Evolutionary conservation across 2,797 vertebrate species (phyloP).

Genomic region (Chanos chanos): DNA sequence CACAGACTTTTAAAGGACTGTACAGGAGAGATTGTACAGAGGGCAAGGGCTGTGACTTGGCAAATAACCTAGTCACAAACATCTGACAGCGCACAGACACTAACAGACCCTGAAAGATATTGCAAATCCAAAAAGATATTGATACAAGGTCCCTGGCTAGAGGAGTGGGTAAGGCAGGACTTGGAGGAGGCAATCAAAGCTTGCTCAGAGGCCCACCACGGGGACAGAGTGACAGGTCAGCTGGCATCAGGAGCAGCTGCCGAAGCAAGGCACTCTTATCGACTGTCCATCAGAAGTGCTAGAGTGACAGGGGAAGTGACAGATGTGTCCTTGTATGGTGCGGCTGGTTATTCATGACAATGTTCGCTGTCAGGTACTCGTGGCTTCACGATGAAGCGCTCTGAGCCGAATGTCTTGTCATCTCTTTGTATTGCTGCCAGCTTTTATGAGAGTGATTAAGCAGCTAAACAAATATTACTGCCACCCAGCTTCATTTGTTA

Average conservation of each 20-base stretch:
- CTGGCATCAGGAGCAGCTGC: slow-evolving; percentile 32
- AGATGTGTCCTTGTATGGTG: slow-evolving; percentile 31
- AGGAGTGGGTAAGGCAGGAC: slow-evolving; percentile 17
- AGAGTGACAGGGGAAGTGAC: slow-evolving; percentile 16
- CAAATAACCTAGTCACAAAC: too few species aligned
- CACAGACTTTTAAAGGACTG: too few species aligned
- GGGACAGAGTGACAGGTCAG: slow-evolving; percentile 24
- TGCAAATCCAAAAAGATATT: too few species aligned
- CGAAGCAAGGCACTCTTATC: slow-evolving; percentile 17
- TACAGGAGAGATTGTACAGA: too few species aligned
- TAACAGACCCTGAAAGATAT: background rate
- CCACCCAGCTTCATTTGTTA: slow-evolving; percentile 38
- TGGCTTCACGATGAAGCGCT: background rate
- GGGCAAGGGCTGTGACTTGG: too few species aligned
- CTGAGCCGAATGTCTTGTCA: slow-evolving; percentile 19
- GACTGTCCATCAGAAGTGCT: slow-evolving; percentile 33
- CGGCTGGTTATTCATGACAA: background rate
- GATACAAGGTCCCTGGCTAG: slow-evolving; percentile 10
- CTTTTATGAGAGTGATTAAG: slow-evolving; percentile 21
- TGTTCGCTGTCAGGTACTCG: slow-evolving; percentile 26
- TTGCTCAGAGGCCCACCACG: slow-evolving; percentile 21
- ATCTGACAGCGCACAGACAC: too few species aligned
- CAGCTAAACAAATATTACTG: slow-evolving; percentile 12
- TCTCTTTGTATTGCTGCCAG: slow-evolving; percentile 25
- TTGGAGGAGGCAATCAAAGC: slow-evolving; percentile 37